phyloP scores from a whole-genome alignment of 2,113 vertebrate genomes.

The Pluvialis apricaria region DNA sequence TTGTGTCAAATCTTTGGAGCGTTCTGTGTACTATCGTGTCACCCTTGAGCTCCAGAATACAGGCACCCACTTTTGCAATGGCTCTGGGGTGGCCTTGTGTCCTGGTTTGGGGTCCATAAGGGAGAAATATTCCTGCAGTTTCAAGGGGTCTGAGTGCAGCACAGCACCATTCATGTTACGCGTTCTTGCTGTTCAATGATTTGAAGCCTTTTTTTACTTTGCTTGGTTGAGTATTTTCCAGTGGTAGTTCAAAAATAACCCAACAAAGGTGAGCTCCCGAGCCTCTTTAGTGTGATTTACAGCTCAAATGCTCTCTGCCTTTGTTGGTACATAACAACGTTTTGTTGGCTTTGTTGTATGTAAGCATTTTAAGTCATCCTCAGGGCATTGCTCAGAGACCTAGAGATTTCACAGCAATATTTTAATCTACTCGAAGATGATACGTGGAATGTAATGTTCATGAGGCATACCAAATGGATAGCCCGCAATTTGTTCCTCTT shows the following conservation, averaged over 20 bases:
- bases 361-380: neutral
- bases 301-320: neutral
- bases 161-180: neutral
- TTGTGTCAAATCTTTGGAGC: neutral
- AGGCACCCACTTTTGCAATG: neutral
- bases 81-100: neutral
- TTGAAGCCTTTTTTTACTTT: neutral
- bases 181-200: neutral
- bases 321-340: too few species aligned
- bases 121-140: neutral
- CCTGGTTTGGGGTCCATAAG: neutral
- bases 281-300: neutral
- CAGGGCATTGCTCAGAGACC: neutral
- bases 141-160: neutral
- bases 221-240: neutral
- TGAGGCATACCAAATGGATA: neutral
- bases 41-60: neutral
- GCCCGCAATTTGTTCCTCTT: neutral
- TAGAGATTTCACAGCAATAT: neutral
- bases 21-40: accelerated
- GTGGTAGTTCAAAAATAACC: neutral
- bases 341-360: neutral
- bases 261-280: neutral
- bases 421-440: neutral
- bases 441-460: neutral